These are phyloP conservation scores for Siniperca obscura DNA, from an alignment of 2,797 vertebrate genomes.

Conservation along the genomic window DNA sequence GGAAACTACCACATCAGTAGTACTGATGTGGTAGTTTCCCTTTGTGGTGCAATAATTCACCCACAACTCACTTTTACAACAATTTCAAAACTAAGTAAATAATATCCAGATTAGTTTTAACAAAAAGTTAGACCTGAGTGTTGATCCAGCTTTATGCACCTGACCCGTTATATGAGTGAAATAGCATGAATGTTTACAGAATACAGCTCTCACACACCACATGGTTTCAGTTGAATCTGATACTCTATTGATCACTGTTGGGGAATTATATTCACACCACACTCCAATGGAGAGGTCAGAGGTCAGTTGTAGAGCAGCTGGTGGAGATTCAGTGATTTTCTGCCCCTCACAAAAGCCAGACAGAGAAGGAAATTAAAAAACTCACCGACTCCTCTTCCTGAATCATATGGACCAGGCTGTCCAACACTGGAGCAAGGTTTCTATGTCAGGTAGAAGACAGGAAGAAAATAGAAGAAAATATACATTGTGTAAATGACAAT, in stretches of 20 bases:
- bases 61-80: not conserved
- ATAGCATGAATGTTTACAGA: not conserved
- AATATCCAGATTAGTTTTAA: not conserved
- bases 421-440: slow-evolving; percentile 95
- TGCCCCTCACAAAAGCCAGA: slow-evolving; percentile 2
- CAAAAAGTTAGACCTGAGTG: not conserved
- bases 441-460: slow-evolving; percentile 73
- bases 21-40: no score
- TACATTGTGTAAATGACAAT: not conserved
- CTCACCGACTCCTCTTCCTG: slow-evolving; percentile 99
- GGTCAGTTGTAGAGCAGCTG: slow-evolving; percentile 52
- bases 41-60: not conserved
- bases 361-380: slow-evolving; percentile 50
- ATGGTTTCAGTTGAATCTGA: slow-evolving; percentile 23
- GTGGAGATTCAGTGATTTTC: slow-evolving; percentile 37
- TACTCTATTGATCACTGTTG: slow-evolving; percentile 14
- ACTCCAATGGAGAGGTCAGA: slow-evolving; percentile 29
- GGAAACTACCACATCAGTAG: no score
- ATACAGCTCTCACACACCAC: slow-evolving; percentile 6
- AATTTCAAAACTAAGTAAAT: not conserved
- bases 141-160: not conserved
- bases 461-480: not conserved
- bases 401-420: slow-evolving; percentile 98
- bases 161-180: not conserved
- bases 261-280: slow-evolving; percentile 6